Percentiles rank a stretch among this genome's conserved stretches.
These are phyloP conservation scores for Apeltes quadracus DNA, from an alignment of 2,113 vertebrate genomes.

Conservation along the genomic window DNA sequence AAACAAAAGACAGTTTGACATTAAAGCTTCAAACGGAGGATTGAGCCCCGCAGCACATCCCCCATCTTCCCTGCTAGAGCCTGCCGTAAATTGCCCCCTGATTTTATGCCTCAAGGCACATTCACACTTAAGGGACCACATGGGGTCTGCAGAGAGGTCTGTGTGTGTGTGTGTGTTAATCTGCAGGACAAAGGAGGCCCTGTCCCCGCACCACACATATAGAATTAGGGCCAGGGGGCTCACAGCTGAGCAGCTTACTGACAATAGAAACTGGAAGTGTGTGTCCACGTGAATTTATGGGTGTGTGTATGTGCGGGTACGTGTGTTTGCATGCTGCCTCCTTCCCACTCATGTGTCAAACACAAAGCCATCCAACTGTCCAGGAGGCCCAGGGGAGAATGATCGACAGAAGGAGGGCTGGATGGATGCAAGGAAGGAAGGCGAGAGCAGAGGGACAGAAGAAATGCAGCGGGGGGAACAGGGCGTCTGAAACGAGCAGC, in stretches of 20 bases:
- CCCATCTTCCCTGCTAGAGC: conserved; percentile 56
- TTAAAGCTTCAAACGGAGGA: conserved; percentile 33
- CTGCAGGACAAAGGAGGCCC: conserved; percentile 71
- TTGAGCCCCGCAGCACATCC: conserved; percentile 13
- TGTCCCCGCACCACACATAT: conserved; percentile 48
- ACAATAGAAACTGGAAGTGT: conserved; percentile 60
- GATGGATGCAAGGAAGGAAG: conserved; percentile 14
- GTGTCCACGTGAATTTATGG: conserved; percentile 34
- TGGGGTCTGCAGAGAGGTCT: conserved; percentile 57
- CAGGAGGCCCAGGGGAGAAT: conserved; percentile 44
- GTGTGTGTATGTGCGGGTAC: conserved; percentile 20
- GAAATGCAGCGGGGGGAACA: conserved; percentile 48
- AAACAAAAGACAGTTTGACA: conserved; percentile 44
- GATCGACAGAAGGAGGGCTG: conserved; percentile 7
- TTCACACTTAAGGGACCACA: conserved; percentile 78
- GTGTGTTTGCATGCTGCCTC: conserved; percentile 45
- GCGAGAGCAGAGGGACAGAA: conserved; percentile 26
- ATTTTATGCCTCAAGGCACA: conserved; percentile 81
- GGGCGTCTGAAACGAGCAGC: conserved; percentile 55
- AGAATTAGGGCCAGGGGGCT: conserved; percentile 65
- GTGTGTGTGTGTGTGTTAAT: conserved; percentile 66
- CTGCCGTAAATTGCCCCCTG: conserved; percentile 73
- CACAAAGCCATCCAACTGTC: conserved; percentile 79
- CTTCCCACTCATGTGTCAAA: conserved; percentile 72
- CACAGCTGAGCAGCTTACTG: conserved; percentile 73